Base-by-base conservation (phyloP, 2,113 vertebrate species). In the Rhea pennata region DNA sequence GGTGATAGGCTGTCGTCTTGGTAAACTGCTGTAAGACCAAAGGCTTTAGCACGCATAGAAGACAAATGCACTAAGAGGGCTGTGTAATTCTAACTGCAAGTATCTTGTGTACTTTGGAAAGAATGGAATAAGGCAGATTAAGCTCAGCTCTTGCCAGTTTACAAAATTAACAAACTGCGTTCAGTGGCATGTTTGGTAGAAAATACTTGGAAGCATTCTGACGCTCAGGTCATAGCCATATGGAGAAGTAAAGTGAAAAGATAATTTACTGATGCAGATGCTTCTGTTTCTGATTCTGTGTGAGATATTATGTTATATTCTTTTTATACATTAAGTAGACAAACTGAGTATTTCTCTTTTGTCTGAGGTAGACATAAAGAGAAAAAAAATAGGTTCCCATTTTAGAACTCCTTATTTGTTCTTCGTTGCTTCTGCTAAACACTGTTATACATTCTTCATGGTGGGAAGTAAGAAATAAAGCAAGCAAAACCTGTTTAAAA, bases 161-260 rank as follows among this genome's bases (percentile, higher is more conserved):
- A n/a, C 11, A 87, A 65, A 78, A 48, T 33, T 62, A 62, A 75
- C 2, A 10, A 72, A 48, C 20, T 46, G 15, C 58, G 14, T 61
- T 89, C 42, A 79, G 0, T 72, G 14, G 33, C 70, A 24, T 54
- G 15, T 17, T 87, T 91, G 58, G 12, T 73, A 24, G 7, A 90
- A 90, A 91, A 62, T 46, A 73, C 31, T 61, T 94, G 36, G 21
- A 91, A 92, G 46, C 5, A 84, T 96, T 91, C 56, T 76, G 54
- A 74, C 79, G 51, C 50, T 80, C 15, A 61, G 58, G 66, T 58
- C 26, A 33, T 13, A 80, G 54, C 33, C 33, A 16, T 89, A 42
- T 54, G 29, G 20, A 71, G 81, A 87, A 80, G 13, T n/a, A 77
- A 87, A 77, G 29, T 36, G n/a, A 46, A 78, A 80, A 74, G 71